Evolutionary conservation across 2,888 invertebrate genomes (phyloP), one percentile per base, ranked within the genome.

Genomic region (Liopterus haemorrhoidalis): DNA sequence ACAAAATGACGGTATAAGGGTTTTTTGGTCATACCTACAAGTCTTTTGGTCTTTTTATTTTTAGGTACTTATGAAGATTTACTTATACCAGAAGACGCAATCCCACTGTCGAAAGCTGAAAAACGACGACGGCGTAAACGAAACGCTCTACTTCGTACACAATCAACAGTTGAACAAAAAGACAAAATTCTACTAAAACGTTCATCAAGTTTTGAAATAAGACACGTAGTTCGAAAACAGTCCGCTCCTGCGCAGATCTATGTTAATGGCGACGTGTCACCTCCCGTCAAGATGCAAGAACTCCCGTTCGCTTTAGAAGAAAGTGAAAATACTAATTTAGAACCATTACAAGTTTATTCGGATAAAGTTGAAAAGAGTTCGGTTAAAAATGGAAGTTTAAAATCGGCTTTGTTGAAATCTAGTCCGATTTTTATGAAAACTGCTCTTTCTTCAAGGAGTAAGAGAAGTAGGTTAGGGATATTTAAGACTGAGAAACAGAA

Each of bases 51-150:
- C 12, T 9, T 27, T 11, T 11, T 27, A 27, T 12, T 71, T 8
- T 22, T 22, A 22, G 24, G 79, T 15, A 75, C 75, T 15, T 79
- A 79, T 41, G 65, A 72, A 21, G 78, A 80, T 36, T 68, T 79
- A 16, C 63, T 78, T 53, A 75, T 77, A 41, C 68, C 73, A 14
- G 75, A 75, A 41, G 71, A 72, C 0, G 67, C 67, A 5, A 67
- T 68, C 3, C 67, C 66, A 0, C 15, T 59, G 48, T 57, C 56
- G 21, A 64, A 59, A 55, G 55, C 50, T 9, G 67, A 61, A 38
- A 62, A 55, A 33, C 65, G 69, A 50, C 62, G 67, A 47, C 28
- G 61, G 45, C 53, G 54, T 25, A 58, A 56, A 50, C 54, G 52
- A 40, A 39, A 48, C 36, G 30, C 51, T 22, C 20, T 45, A 6